Evolutionary conservation across 23 tunicate species (phyloP), one percentile per base, ranked within the genome.

Genomic region (Ascidia mentula): DNA sequence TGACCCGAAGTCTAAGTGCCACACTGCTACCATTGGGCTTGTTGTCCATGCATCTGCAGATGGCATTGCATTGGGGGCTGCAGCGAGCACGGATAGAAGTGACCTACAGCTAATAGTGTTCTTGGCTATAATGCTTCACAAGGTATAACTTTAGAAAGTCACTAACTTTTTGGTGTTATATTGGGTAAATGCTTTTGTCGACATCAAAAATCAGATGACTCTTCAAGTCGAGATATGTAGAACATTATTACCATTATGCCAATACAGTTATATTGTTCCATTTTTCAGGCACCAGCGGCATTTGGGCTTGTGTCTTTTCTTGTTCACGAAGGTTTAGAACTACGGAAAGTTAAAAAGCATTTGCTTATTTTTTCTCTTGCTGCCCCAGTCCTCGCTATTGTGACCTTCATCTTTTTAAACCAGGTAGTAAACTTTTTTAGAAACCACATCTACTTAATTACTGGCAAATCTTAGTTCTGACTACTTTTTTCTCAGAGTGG

Each of bases 31-130:
- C 0, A 90, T 90, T 1, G 97, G 99, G 8, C 40, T 96, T 32
- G 99, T 96, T 24, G 97, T 96, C 15, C 99, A 96, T 77, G 97
- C 99, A 34, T 96, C 99, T 5, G 99, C 99, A 6, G 99, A 96
- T 81, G 99, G 99, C 0, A 77, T 96, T 5, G 97, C 97, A 37
- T 26, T 95, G 75, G 97, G 99, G 33, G 99, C 99, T 24, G 99
- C 99, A 32, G 90, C 97, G 7, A 88, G 86, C 65, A 91, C 99
- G 13, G 86, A 90, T 6, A 74, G 94, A 38, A 69, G 79, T 24
- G 96, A 92, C 65, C 78, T 96, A 35, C 99, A 96, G 75, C 36
- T 91, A 32, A 96, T 96, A 24, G 99, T 96, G 1, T 96, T 96
- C 77, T 45, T 96, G 20, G 99, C 99, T 31, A 96, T 96, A 6